Evolutionary conservation across 1,140 invertebrate species (phyloP).

Genomic region (Lordiphosa collinella): DNA sequence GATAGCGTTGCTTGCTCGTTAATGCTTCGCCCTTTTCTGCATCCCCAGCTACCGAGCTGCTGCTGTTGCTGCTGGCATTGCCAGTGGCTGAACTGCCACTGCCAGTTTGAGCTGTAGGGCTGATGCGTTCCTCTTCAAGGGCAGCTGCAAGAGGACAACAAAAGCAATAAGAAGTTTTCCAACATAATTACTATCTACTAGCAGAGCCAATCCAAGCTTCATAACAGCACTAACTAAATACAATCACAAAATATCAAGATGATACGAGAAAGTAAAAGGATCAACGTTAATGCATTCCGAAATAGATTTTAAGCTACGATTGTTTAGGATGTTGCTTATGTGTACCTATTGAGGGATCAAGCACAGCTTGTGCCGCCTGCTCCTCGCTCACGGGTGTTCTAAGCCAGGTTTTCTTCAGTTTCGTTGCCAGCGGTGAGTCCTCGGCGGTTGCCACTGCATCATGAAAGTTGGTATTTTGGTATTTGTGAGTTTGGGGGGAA

Average conservation of each 20-base stretch:
- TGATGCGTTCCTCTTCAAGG: slow-evolving; percentile 81
- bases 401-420: slow-evolving; percentile 86
- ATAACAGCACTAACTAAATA: slow-evolving; percentile 2
- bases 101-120: slow-evolving; percentile 55
- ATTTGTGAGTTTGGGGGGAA: slow-evolving; percentile 20
- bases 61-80: slow-evolving; percentile 40
- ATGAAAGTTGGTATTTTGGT: slow-evolving; percentile 8
- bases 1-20: slow-evolving; percentile 91
- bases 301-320: slow-evolving; percentile 3
- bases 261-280: background rate
- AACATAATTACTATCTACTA: slow-evolving; percentile 2
- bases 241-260: slow-evolving; percentile 6
- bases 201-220: slow-evolving; percentile 28
- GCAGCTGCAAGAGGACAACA: slow-evolving; percentile 67
- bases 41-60: slow-evolving; percentile 38
- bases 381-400: slow-evolving; percentile 84
- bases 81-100: slow-evolving; percentile 17
- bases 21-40: slow-evolving; percentile 79
- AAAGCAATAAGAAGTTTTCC: background rate
- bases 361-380: slow-evolving; percentile 83
- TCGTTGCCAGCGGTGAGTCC: slow-evolving; percentile 83
- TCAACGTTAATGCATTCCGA: slow-evolving; percentile 1
- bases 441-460: slow-evolving; percentile 83
- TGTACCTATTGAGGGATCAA: slow-evolving; percentile 83
- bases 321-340: slow-evolving; percentile 3